These are phyloP conservation scores for Leptopilina boulardi DNA, from an alignment of 1,140 invertebrate species.

Conservation along the genomic window DNA sequence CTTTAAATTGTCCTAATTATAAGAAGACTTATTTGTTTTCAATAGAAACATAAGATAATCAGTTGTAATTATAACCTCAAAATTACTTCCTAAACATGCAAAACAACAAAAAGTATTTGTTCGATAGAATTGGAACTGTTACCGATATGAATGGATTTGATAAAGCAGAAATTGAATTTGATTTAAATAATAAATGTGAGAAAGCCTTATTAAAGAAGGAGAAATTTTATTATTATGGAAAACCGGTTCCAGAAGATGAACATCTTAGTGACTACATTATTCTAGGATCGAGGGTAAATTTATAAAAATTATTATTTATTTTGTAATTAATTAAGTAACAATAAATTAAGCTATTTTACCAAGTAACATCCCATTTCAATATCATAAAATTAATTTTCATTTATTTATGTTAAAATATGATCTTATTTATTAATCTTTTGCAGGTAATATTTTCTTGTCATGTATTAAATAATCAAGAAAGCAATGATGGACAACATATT, in stretches of 20 bases:
- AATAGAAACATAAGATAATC: neutral
- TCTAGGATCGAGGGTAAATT: constrained; percentile 40
- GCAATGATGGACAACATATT: neutral
- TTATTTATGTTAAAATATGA: too few relatives aligned
- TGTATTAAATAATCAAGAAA: constrained; percentile 39
- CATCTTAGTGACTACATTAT: constrained; percentile 44
- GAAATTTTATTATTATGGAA: constrained; percentile 51
- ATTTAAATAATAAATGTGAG: neutral
- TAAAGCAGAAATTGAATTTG: constrained; percentile 36
- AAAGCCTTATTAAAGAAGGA: constrained; percentile 46
- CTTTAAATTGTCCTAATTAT: neutral
- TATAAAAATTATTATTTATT: neutral
- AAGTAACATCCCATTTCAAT: too few relatives aligned
- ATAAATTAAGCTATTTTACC: too few relatives aligned
- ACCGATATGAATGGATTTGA: neutral
- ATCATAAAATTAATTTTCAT: constrained; percentile 4
- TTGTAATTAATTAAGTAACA: constrained; percentile 28
- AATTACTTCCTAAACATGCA: neutral
- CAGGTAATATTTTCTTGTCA: constrained; percentile 61
- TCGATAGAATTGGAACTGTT: neutral
- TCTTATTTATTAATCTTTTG: constrained; percentile 31
- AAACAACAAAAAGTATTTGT: neutral
- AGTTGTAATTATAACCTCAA: constrained; percentile 1
- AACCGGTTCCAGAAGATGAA: constrained; percentile 38
- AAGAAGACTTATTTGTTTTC: neutral